Percentiles rank a stretch among this genome's conserved stretches.
Conservation (phyloP, 2,888 invertebrate species). For the Epistrophella euchroma region DNA sequence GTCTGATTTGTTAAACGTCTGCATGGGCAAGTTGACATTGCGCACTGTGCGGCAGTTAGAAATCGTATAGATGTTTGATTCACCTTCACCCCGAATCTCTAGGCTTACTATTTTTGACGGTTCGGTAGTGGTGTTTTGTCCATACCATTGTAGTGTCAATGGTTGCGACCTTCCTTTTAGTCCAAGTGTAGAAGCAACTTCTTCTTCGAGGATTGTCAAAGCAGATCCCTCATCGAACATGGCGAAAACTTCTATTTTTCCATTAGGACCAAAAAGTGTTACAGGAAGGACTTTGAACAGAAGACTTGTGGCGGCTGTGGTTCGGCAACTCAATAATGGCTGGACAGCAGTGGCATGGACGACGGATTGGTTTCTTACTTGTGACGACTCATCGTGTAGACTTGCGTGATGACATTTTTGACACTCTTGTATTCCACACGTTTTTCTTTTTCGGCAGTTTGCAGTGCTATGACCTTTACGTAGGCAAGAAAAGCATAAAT, state of each 20-base stretch:
- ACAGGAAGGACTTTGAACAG: neutral
- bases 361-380: no score
- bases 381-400: no score
- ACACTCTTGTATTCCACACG: no score
- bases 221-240: slow-evolving; percentile 8
- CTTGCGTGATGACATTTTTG: no score
- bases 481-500: no score
- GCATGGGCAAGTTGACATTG: neutral
- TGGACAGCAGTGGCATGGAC: neutral
- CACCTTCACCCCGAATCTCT: neutral
- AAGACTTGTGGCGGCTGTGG: neutral
- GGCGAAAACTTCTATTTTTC: neutral
- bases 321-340: neutral
- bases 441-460: no score
- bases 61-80: neutral
- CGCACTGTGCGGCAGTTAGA: neutral
- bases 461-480: no score
- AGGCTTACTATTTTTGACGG: neutral
- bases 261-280: neutral
- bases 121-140: neutral
- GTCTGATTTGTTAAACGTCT: neutral
- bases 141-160: no score
- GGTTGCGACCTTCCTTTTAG: no score
- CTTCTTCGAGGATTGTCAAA: neutral
- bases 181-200: no score